These are phyloP conservation scores for Keiferia lycopersicella DNA, from an alignment of 2,888 invertebrate species.

Conservation along the genomic window DNA sequence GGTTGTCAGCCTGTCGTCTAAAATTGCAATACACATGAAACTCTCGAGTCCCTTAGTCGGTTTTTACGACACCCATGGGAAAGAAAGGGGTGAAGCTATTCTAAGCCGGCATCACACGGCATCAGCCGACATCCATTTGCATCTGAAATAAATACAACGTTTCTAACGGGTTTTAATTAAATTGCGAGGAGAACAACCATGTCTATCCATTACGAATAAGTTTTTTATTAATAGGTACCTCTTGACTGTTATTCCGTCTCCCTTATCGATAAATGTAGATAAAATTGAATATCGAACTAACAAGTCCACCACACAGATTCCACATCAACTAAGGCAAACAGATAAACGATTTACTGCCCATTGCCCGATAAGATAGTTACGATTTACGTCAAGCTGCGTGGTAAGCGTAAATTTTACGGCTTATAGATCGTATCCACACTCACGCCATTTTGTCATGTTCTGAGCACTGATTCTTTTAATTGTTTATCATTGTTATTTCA, in stretches of 20 bases:
- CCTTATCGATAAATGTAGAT: constrained; percentile 4
- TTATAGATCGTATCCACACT: not conserved
- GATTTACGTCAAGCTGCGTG: constrained; percentile 31
- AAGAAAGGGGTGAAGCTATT: too few relatives aligned
- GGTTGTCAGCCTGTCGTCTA: too few relatives aligned
- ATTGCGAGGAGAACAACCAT: too few relatives aligned
- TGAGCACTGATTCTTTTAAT: not conserved
- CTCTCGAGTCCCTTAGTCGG: too few relatives aligned
- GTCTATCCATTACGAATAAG: too few relatives aligned
- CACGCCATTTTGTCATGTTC: not conserved
- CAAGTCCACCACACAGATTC: constrained; percentile 11
- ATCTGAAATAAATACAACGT: too few relatives aligned
- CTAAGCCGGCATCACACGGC: too few relatives aligned
- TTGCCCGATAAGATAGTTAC: constrained; percentile 40
- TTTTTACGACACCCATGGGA: too few relatives aligned
- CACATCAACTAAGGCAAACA: constrained; percentile 31
- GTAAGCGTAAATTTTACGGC: constrained; percentile 44
- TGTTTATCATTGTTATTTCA: not conserved
- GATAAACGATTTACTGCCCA: constrained; percentile 39
- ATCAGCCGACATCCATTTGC: too few relatives aligned
- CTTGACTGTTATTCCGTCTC: not conserved
- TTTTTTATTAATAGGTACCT: not conserved
- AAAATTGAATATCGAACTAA: constrained; percentile 2
- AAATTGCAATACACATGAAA: too few relatives aligned
- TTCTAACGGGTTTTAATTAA: too few relatives aligned